Evolutionary conservation across 2,797 vertebrate species (phyloP), one percentile per base, ranked within the genome.

Genomic region (Prunella strophiata): DNA sequence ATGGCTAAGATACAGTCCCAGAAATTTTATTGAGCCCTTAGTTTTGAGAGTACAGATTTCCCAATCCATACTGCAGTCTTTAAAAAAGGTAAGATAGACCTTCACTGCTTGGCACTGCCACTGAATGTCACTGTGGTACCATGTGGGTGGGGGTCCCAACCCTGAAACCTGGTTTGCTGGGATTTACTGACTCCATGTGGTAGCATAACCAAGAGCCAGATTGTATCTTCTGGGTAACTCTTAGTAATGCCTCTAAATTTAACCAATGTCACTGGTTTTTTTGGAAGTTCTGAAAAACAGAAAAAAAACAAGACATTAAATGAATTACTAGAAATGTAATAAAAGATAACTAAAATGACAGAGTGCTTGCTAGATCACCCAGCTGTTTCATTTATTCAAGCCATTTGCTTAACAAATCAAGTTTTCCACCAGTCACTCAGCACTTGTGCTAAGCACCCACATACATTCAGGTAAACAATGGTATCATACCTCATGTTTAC

Each of bases 391-490:
- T 93, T 78, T 93, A 78, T 84, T 96, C 97, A 98, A 98, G 98
- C 98, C 97, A 98, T 98, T 98, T 98, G 98, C 94, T 97, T 97
- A 96, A 59, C 70, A 67, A 97, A 72, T 96, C 73, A 77, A 88
- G 88, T 94, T 95, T 94, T 79, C 78, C 95, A 96, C 94, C 85
- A 89, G 91, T 92, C 95, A 77, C 94, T 89, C 78, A 91, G 71
- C 92, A 93, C 85, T 93, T 92, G 89, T 86, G 80, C 91, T 92
- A 93, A 95, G 95, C 91, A 92, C 89, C 88, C 91, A 20, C 91
- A 93, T 95, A 43, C 89, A 77, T 93, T 77, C 92, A 89, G 86
- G 90, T 96, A 95, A 97, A 94, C 91, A 78, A 11, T 89, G 94
- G 81, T 94, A 94, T 96, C 89, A 71, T 85, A 83, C 58, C 67